Base-by-base conservation (phyloP, 2,888 invertebrate species). In the Parnassius mnemosyne region DNA sequence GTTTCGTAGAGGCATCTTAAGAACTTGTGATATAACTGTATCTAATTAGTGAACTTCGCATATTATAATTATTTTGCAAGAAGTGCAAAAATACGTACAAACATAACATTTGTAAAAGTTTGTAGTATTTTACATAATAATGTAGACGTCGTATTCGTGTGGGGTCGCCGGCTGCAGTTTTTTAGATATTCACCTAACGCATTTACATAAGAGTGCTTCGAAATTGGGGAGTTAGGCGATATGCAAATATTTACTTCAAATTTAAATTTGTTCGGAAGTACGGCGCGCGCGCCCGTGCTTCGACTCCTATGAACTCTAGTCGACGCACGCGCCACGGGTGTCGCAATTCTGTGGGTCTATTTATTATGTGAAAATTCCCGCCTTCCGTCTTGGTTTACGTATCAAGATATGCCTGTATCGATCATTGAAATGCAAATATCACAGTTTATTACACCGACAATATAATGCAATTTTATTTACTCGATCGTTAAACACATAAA, bases 21-120 rank as follows among this genome's bases (percentile, higher is more conserved):
- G 85, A 85, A 87, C 83, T 89, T 91, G 91, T 91, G 91, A 91
- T 91, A 90, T 87, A 89, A 87, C 83, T 86, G 85, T 89, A 85
- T 88, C 83, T 88, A 83, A 87, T 85, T 75, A 74, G 85, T 84
- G 79, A 83, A 84, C 76, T 82, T 80, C 77, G 79, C 81, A 82
- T 84, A 81, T 49, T 34, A 34, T 79, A 16, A 16, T 16, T 16
- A 76, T 80, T 71, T 78, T 76, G 73, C 76, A 76, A 78, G 72
- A 74, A 77, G 78, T 77, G 79, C 84, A 85, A 86, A 89, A 90
- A 87, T 89, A 89, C 74, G 87, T 90, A 86, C 90, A 89, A 83
- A 87, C 89, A 87, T 90, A 88, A 86, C 87, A 83, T 79, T 78
- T 77, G 71, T 63, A 55, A 78, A 71, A 79, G 80, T 84, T 84